Evolutionary conservation across 2,113 vertebrate genomes (phyloP).

Genomic region (Ptilonorhynchus violaceus): DNA sequence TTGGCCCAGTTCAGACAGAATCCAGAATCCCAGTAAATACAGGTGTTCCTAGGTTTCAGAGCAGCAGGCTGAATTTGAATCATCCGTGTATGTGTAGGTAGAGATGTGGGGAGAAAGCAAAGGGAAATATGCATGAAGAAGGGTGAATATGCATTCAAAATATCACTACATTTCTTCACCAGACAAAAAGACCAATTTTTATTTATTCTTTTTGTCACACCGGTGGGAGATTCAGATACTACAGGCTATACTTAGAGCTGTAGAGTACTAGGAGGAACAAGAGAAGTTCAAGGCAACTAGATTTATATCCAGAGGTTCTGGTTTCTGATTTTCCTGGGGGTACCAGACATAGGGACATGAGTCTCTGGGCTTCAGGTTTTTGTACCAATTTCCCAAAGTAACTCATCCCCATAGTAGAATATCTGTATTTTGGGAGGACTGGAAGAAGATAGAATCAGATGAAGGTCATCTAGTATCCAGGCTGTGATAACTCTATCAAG

Average conservation of each 20-base stretch:
- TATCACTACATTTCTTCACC: neutral
- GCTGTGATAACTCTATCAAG: neutral
- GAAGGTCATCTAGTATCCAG: neutral
- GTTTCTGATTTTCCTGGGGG: neutral
- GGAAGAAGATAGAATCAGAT: neutral
- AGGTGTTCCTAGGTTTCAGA: neutral
- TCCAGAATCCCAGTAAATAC: neutral
- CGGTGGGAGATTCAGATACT: neutral
- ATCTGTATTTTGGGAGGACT: neutral
- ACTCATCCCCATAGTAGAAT: neutral
- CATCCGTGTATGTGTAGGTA: neutral
- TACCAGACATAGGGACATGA: rapidly evolving
- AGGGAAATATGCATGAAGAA: neutral
- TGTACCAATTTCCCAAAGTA: neutral
- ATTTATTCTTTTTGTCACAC: neutral
- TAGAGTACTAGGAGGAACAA: neutral
- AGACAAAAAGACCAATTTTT: neutral
- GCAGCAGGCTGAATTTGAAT: neutral
- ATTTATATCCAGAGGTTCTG: neutral
- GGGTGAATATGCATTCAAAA: neutral
- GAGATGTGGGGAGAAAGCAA: neutral
- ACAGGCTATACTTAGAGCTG: neutral
- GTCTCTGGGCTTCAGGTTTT: neutral
- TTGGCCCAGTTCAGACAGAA: neutral
- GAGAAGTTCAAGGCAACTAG: neutral